These are phyloP conservation scores for Criorhina ranunculi DNA, from an alignment of 2,888 invertebrate species.

Conservation along the genomic window DNA sequence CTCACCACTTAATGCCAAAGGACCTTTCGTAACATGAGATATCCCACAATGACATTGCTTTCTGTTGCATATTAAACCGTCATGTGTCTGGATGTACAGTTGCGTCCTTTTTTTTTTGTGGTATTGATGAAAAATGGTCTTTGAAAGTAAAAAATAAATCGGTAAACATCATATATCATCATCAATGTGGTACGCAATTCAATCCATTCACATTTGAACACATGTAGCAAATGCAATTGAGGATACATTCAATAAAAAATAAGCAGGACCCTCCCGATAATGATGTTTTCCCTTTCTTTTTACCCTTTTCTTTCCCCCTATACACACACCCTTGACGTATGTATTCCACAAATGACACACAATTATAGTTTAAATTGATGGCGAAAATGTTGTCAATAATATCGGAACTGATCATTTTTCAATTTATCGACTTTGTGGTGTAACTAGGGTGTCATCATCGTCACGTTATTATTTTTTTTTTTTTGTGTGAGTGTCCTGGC, in stretches of 20 bases:
- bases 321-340: slow-evolving; percentile 55
- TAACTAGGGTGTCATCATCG: slow-evolving; percentile 45
- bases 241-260: slow-evolving; percentile 53
- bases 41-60: slow-evolving; percentile 57
- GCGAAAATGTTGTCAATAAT: slow-evolving; percentile 72
- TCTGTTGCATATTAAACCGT: slow-evolving; percentile 57
- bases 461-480: slow-evolving; percentile 15
- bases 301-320: slow-evolving; percentile 51
- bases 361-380: slow-evolving; percentile 75
- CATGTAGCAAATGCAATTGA: slow-evolving; percentile 61
- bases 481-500: background rate
- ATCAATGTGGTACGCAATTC: slow-evolving; percentile 56
- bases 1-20: slow-evolving; percentile 51
- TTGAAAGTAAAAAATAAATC: slow-evolving; percentile 35
- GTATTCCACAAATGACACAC: slow-evolving; percentile 71
- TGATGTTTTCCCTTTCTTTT: slow-evolving; percentile 52
- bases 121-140: slow-evolving; percentile 68
- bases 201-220: slow-evolving; percentile 63
- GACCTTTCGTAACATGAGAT: slow-evolving; percentile 45
- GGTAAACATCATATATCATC: slow-evolving; percentile 74
- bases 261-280: slow-evolving; percentile 58
- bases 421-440: slow-evolving; percentile 48
- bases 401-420: slow-evolving; percentile 74
- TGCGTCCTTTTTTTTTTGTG: slow-evolving; percentile 15
- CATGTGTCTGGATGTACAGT: slow-evolving; percentile 9